Evolutionary conservation across 2,888 invertebrate genomes (phyloP).

Genomic region (Octodonta nipae): DNA sequence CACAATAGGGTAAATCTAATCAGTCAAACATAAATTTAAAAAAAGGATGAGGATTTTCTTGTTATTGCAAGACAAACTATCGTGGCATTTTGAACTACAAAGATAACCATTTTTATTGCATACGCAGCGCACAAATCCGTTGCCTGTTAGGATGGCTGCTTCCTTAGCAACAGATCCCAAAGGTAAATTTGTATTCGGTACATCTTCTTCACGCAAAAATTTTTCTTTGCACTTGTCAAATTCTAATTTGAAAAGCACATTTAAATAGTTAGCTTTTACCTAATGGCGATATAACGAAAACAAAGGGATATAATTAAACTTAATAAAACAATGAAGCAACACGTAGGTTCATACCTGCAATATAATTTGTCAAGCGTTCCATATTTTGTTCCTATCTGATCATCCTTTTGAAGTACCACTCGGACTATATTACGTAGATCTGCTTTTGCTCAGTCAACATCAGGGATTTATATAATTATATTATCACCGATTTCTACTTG

Average conservation of each 20-base stretch:
- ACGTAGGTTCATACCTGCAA: no score
- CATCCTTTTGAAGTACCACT: constrained; percentile 14
- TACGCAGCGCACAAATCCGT: neutral
- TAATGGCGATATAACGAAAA: neutral
- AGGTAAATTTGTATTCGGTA: no score
- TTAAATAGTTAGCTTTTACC: neutral
- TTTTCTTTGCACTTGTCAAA: neutral
- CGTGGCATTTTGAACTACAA: constrained; percentile 3
- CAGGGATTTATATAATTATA: constrained; percentile 16
- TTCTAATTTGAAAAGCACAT: neutral
- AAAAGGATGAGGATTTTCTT: constrained; percentile 3
- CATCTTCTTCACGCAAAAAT: constrained; percentile 1
- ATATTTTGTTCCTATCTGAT: constrained; percentile 10
- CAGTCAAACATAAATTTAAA: no score
- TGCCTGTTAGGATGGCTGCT: neutral
- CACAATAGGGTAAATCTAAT: no score
- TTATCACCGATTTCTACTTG: constrained; percentile 16
- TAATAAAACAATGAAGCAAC: neutral
- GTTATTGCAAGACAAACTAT: constrained; percentile 4
- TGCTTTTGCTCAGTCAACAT: constrained; percentile 16
- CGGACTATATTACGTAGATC: constrained; percentile 17
- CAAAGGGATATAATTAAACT: neutral
- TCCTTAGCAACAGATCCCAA: neutral
- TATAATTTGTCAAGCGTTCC: no score
- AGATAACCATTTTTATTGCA: constrained; percentile 3